Evolutionary conservation across 2,888 invertebrate genomes (phyloP).

Genomic region (Heliconius ethilla): DNA sequence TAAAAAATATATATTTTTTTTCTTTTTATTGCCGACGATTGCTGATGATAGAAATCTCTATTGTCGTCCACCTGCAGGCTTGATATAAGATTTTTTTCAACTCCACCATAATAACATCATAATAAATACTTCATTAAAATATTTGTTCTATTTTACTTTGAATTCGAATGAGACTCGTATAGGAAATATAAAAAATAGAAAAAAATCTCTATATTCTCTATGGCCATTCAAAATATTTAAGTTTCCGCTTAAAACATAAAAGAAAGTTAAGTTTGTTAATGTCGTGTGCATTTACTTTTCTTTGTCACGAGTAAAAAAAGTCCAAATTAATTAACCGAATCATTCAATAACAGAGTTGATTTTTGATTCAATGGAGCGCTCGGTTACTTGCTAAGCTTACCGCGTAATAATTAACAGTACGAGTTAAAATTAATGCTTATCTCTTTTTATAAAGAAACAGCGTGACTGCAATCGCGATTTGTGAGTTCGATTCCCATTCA

Average conservation of each 20-base stretch:
- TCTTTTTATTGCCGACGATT: neutral
- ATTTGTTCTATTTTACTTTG: no score
- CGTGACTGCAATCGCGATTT: neutral
- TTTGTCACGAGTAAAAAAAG: neutral
- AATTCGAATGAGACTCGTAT: no score
- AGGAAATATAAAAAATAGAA: neutral
- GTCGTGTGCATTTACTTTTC: neutral
- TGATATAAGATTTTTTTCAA: neutral
- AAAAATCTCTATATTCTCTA: neutral
- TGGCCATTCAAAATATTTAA: neutral
- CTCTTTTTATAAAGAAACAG: neutral
- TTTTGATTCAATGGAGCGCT: slow-evolving; percentile 8
- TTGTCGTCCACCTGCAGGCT: neutral
- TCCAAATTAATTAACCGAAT: slow-evolving; percentile 4
- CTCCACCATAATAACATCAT: no score
- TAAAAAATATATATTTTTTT: neutral
- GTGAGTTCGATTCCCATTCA: neutral
- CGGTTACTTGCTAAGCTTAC: slow-evolving; percentile 8
- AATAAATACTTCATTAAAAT: no score
- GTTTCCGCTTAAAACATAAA: neutral
- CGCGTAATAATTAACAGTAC: neutral
- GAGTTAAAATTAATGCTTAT: neutral
- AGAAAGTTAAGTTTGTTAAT: slow-evolving; percentile 9
- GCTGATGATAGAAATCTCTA: neutral
- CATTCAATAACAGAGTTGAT: slow-evolving; percentile 19